Evolutionary conservation across 2,797 vertebrate species (phyloP).

Genomic region (Pelodytes ibericus): DNA sequence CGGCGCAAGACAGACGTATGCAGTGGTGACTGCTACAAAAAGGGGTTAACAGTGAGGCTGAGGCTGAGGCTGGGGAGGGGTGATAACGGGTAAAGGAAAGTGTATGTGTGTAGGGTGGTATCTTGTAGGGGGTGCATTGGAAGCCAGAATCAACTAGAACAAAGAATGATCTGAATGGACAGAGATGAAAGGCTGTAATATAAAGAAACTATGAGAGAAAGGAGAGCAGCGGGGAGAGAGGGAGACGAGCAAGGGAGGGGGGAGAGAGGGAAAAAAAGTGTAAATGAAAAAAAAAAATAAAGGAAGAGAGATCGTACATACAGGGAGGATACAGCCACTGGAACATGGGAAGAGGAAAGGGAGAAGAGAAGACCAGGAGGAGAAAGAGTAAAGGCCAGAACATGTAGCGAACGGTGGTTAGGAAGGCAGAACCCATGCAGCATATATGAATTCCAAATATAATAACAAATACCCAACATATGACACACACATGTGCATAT

Average conservation of each 20-base stretch:
- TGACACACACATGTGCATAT: too few species aligned
- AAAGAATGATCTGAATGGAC: slow-evolving; percentile 39
- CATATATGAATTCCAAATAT: too few species aligned
- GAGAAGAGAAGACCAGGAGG: not conserved
- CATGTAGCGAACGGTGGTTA: too few species aligned
- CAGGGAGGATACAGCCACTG: not conserved
- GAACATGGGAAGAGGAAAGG: not conserved
- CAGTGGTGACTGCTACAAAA: not conserved
- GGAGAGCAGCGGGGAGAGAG: not conserved
- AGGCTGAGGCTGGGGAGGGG: not conserved
- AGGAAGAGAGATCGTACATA: not conserved
- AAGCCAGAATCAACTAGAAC: slow-evolving; percentile 11
- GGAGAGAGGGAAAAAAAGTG: not conserved
- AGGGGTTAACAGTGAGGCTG: slow-evolving; percentile 29
- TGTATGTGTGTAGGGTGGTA: not conserved
- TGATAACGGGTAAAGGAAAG: slow-evolving; percentile 8
- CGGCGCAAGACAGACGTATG: not conserved
- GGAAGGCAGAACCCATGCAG: too few species aligned
- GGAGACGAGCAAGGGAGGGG: not conserved
- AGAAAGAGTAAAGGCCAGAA: not conserved
- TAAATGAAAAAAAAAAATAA: not conserved
- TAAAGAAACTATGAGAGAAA: slow-evolving; percentile 42
- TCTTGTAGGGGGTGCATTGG: slow-evolving; percentile 10
- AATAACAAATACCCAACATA: too few species aligned
- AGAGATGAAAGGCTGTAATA: slow-evolving; percentile 36